These are phyloP conservation scores for Helostoma temminkii DNA, from an alignment of 2,797 vertebrate genomes.

Conservation along the genomic window DNA sequence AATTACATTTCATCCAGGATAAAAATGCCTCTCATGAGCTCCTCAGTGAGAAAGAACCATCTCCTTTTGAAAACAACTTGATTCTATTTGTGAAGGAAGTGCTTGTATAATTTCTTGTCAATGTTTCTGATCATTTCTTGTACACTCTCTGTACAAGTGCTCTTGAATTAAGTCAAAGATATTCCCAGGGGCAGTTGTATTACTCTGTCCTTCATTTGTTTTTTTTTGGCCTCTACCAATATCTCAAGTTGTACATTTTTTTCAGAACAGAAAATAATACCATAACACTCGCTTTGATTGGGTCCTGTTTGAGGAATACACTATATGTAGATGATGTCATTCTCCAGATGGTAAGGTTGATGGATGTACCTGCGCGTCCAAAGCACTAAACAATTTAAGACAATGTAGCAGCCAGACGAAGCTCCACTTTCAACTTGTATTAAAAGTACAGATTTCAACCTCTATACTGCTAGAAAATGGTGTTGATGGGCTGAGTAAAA, in stretches of 20 bases:
- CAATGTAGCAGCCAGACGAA: too few relatives aligned
- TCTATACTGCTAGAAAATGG: too few relatives aligned
- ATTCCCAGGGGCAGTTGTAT: neutral
- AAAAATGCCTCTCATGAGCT: neutral
- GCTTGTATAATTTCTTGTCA: neutral
- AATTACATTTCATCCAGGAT: neutral
- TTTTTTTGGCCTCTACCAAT: neutral
- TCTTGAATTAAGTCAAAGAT: constrained; percentile 15
- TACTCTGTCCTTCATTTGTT: neutral
- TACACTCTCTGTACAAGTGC: neutral
- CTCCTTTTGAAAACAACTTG: neutral
- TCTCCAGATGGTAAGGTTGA: too few relatives aligned
- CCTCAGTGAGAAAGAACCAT: neutral
- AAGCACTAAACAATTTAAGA: too few relatives aligned
- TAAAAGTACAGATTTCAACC: too few relatives aligned
- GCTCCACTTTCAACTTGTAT: too few relatives aligned
- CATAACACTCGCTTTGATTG: too few relatives aligned
- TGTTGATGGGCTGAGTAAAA: too few relatives aligned
- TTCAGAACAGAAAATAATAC: too few relatives aligned
- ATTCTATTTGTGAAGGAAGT: neutral
- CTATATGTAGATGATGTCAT: too few relatives aligned
- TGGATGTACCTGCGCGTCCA: too few relatives aligned
- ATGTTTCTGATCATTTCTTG: neutral
- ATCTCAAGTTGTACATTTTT: neutral
- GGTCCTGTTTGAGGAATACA: too few relatives aligned